Conservation (phyloP, 1,140 invertebrate genomes). For the Aporrectodea caliginosa region DNA sequence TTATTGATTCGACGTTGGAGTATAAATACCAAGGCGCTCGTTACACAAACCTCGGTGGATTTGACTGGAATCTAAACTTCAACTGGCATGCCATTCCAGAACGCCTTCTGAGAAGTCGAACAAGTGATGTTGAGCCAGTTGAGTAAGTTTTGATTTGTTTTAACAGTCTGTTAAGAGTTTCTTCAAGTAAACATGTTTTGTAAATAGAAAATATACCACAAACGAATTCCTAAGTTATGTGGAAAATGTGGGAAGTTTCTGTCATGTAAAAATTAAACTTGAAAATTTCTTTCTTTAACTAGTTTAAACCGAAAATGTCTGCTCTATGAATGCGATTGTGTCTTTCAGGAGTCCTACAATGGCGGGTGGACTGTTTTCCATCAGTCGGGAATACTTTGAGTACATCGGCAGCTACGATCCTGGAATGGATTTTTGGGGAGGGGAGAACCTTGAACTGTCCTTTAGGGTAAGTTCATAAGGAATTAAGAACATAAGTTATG, state of each 20-base stretch:
- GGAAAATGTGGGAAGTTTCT: not conserved
- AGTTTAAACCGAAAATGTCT: no score
- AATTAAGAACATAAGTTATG: no score
- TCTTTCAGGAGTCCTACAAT: conserved; percentile 89
- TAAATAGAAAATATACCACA: not conserved
- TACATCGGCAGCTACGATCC: conserved; percentile 92
- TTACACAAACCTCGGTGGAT: not conserved
- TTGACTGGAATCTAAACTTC: conserved; percentile 16
- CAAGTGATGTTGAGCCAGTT: not conserved
- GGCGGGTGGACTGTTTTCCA: conserved; percentile 57
- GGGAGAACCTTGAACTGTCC: conserved; percentile 98
- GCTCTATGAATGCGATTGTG: no score
- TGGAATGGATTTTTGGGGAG: conserved; percentile 92
- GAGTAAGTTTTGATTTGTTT: not conserved
- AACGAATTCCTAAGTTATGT: not conserved
- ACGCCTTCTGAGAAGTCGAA: not conserved
- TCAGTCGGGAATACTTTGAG: conserved; percentile 62
- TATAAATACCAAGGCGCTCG: conserved; percentile 66
- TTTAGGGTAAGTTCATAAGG: conserved; percentile 74
- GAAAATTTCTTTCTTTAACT: no score
- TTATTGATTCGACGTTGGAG: conserved; percentile 93
- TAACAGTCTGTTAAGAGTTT: not conserved
- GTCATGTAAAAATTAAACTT: not conserved
- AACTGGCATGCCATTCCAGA: not conserved
- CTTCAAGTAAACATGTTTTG: not conserved